These are phyloP conservation scores for Phoxinus phoxinus DNA, from an alignment of 2,113 vertebrate species.

Conservation along the genomic window DNA sequence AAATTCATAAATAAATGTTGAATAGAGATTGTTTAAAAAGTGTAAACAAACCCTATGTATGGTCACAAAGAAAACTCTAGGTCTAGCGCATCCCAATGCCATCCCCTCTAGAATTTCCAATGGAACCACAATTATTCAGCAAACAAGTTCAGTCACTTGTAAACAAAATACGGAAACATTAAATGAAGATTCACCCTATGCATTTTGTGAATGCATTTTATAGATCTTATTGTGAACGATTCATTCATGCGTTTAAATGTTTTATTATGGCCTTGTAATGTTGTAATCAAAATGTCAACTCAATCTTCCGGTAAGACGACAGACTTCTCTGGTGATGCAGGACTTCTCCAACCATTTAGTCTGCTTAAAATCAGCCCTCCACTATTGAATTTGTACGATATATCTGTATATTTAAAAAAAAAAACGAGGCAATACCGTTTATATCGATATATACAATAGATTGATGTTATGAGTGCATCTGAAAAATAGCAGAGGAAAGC, in stretches of 20 bases:
- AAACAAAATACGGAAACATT: background rate
- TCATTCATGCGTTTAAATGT: background rate
- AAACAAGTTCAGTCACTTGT: background rate
- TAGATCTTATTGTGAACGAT: background rate
- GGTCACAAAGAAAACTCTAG: constrained; percentile 20
- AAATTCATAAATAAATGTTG: background rate
- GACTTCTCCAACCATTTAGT: background rate
- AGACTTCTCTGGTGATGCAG: background rate
- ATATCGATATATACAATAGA: background rate
- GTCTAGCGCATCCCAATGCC: background rate
- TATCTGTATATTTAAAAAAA: background rate
- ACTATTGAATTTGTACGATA: background rate
- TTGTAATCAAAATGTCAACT: background rate
- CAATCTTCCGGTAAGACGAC: too few species aligned
- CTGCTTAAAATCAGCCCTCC: background rate
- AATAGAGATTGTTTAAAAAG: background rate
- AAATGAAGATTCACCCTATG: background rate
- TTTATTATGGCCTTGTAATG: background rate
- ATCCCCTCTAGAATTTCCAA: background rate
- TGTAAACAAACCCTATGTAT: background rate
- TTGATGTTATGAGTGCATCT: background rate
- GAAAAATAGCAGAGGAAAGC: background rate
- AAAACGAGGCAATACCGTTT: background rate
- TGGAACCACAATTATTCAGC: background rate
- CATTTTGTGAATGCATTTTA: background rate